Evolutionary conservation across 2,888 invertebrate species (phyloP).

Genomic region (Xestia c-nigrum): DNA sequence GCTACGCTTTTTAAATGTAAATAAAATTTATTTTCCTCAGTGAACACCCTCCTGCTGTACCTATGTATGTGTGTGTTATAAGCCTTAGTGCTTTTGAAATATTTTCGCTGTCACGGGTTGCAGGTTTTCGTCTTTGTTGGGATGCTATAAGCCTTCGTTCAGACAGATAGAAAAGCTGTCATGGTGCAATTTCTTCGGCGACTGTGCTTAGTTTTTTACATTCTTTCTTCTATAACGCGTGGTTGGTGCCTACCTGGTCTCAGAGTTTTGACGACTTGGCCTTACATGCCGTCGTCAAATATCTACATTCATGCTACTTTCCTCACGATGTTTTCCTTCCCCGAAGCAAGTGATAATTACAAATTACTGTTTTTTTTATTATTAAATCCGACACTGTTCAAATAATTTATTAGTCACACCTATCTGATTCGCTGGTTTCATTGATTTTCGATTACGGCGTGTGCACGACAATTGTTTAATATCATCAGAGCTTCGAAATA

Average conservation of each 20-base stretch:
- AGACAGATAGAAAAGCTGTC: constrained; percentile 47
- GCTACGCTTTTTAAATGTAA: constrained; percentile 73
- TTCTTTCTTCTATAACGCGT: too few relatives aligned
- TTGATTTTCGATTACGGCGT: constrained; percentile 58
- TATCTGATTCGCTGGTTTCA: constrained; percentile 41
- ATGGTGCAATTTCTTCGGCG: constrained; percentile 40
- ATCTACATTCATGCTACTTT: too few relatives aligned
- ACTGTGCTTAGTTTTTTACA: constrained; percentile 25
- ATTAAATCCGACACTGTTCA: constrained; percentile 36
- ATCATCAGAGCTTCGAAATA: constrained; percentile 57
- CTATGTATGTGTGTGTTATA: constrained; percentile 42
- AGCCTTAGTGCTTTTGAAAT: constrained; percentile 56
- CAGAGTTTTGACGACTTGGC: too few relatives aligned
- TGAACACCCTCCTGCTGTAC: constrained; percentile 62
- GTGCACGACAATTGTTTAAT: constrained; percentile 57
- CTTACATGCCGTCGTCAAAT: too few relatives aligned
- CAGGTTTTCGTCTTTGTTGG: constrained; percentile 53
- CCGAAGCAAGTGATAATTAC: too few relatives aligned
- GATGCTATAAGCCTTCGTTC: constrained; percentile 37
- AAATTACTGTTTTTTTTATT: too few relatives aligned
- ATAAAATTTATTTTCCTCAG: constrained; percentile 73
- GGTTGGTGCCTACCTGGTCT: too few relatives aligned
- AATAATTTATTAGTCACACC: constrained; percentile 40
- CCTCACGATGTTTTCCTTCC: too few relatives aligned
- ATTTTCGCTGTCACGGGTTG: constrained; percentile 53